Base-by-base conservation (phyloP, 1,140 invertebrate species). In the Halesus radiatus region DNA sequence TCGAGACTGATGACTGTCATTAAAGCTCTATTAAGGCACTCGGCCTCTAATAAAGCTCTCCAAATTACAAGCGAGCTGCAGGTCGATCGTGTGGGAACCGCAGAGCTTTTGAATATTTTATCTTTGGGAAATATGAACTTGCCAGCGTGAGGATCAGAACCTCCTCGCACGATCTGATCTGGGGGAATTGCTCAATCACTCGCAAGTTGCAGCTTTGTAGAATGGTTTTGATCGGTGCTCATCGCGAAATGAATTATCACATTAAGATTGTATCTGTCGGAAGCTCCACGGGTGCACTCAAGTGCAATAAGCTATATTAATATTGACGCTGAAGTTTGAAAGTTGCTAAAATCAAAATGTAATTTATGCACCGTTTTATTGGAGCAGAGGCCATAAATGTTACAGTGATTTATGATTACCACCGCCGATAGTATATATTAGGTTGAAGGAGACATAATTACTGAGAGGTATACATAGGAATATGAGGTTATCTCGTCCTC, bases 11-110 rank as follows among this genome's bases (percentile, higher is more conserved):
- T 82, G 81, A 82, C 81, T 75, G 81, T 82, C 81, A 82, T 82
- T 82, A 82, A 82, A 70, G 54, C 81, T 75, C 81, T 79, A 82
- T 82, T 82, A 82, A 76, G 81, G 64, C 70, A 37, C 77, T 79
- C 60, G 72, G 22, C 56, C 78, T 79, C 73, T 79, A 82, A 79
- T 79, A 82, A 79, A 82, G 77, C 77, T 76, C 64, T 62, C 81
- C 53, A 76, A 76, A 79, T 79, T 76, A 79, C 81, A 60, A 79
- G 60, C 76, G 53, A 60, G 18, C 20, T 20, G 58, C 75, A 20
- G 22, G 22, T 23, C 32, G 50, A 77, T 64, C 60, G 75, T 78
- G 64, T 78, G 76, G 52, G 76, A 78, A 78, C 37, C 54, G 15
- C 62, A 26, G 37, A 70, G 60, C 60, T 64, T 64, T 45, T 70